Percentiles rank a stretch among this genome's conserved stretches.
Conservation (phyloP, 23 tunicate genomes). For the Corella eumyota region DNA sequence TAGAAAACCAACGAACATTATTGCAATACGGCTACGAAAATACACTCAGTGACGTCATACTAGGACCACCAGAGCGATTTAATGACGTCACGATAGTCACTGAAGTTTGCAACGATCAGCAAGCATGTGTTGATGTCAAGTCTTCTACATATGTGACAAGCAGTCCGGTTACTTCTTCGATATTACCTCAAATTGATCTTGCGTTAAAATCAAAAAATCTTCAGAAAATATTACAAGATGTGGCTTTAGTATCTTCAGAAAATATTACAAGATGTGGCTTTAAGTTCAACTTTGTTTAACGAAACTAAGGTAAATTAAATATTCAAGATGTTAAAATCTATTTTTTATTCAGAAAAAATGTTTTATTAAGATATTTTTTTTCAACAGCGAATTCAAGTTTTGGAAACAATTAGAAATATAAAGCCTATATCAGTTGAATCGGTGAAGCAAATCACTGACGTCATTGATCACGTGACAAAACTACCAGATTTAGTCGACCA, state of each 20-base stretch:
- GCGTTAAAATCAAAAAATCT: background rate
- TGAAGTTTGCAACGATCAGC: constrained; percentile 1
- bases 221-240: constrained; percentile 3
- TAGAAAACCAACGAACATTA: background rate
- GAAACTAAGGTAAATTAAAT: too few relatives aligned
- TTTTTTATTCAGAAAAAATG: background rate
- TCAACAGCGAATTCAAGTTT: constrained; percentile 1
- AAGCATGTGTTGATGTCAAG: constrained; percentile 4
- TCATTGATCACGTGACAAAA: background rate
- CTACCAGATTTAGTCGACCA: background rate
- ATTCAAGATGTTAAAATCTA: too few relatives aligned
- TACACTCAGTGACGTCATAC: background rate
- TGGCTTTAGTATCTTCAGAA: background rate
- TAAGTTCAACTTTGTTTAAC: background rate
- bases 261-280: constrained; percentile 6
- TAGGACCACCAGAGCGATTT: background rate
- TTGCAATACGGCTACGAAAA: constrained; percentile 3
- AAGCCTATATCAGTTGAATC: constrained; percentile 1
- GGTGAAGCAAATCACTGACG: constrained; percentile 3
- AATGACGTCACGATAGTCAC: background rate
- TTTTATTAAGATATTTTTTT: background rate
- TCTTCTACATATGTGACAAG: too few relatives aligned
- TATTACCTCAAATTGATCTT: background rate
- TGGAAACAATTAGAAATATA: background rate
- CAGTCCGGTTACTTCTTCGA: background rate